Percentiles rank a stretch among this genome's conserved stretches.
These are phyloP conservation scores for Oscheius sp. DNA, from an alignment of 2,888 invertebrate genomes.

Conservation along the genomic window DNA sequence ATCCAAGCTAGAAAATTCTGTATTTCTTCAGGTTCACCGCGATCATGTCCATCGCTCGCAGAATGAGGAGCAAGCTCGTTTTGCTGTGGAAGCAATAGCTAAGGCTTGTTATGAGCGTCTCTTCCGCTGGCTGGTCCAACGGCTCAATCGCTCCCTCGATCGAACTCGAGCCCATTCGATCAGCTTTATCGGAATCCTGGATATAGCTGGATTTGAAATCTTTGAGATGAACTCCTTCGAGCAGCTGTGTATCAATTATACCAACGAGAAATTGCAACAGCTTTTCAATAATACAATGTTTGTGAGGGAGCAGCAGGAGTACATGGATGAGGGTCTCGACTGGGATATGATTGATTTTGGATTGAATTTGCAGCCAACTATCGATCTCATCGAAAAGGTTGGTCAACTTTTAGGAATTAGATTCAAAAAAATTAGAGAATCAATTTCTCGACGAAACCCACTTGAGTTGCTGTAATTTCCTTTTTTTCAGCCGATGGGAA, in stretches of 20 bases:
- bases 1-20: not conserved
- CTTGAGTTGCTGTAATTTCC: no score
- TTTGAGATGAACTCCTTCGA: slow-evolving; percentile 90
- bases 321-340: slow-evolving; percentile 97
- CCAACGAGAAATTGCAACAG: slow-evolving; percentile 98
- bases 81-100: slow-evolving; percentile 96
- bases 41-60: slow-evolving; percentile 98
- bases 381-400: slow-evolving; percentile 94
- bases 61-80: slow-evolving; percentile 95
- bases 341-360: slow-evolving; percentile 99
- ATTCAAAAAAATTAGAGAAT: not conserved
- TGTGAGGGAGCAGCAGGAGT: slow-evolving; percentile 84
- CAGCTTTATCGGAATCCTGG: slow-evolving; percentile 97
- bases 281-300: slow-evolving; percentile 99
- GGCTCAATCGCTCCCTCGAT: slow-evolving; percentile 81
- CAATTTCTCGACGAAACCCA: no score
- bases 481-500: slow-evolving; percentile 91
- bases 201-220: slow-evolving; percentile 84
- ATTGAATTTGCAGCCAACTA: slow-evolving; percentile 95
- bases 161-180: slow-evolving; percentile 96
- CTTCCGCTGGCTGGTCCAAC: slow-evolving; percentile 78
- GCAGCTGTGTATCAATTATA: slow-evolving; percentile 98
- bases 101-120: slow-evolving; percentile 97
- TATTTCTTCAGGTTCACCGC: slow-evolving; percentile 81
- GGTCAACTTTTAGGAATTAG: slow-evolving; percentile 87